These are phyloP conservation scores for Helicorthomorpha holstii DNA, from an alignment of 1,140 invertebrate species.

Conservation along the genomic window DNA sequence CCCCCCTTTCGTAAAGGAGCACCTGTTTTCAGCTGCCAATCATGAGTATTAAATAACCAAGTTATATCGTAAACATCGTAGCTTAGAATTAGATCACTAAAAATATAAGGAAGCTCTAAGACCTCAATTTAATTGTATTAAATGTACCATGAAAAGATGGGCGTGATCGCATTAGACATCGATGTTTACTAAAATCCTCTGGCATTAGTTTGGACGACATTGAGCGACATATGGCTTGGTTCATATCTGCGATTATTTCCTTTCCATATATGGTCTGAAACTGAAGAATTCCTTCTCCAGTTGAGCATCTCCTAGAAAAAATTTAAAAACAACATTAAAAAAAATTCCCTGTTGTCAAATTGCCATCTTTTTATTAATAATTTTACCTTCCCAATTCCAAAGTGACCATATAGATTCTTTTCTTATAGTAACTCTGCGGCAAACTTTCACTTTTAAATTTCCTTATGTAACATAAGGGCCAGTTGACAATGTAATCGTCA, in stretches of 20 bases:
- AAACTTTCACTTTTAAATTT: constrained; percentile 15
- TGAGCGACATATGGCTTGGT: neutral
- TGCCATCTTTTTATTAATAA: neutral
- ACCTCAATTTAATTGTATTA: neutral
- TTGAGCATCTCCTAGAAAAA: constrained; percentile 10
- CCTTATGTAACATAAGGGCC: constrained; percentile 14
- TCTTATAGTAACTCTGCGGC: neutral
- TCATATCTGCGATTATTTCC: constrained; percentile 11
- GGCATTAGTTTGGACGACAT: neutral
- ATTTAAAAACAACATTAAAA: neutral
- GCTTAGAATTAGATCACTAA: neutral
- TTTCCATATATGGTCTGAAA: constrained; percentile 12
- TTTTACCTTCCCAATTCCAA: constrained; percentile 16
- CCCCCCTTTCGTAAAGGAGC: no score
- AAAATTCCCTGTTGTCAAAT: neutral
- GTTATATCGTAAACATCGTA: neutral
- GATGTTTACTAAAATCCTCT: neutral
- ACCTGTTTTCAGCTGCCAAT: no score
- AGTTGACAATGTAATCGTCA: constrained; percentile 12
- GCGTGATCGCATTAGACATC: neutral
- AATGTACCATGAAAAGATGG: neutral
- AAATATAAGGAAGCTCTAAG: neutral
- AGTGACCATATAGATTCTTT: constrained; percentile 13
- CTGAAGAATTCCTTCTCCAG: constrained; percentile 14
- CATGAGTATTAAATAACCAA: neutral